Percentiles rank a stretch among this genome's conserved stretches.
These are phyloP conservation scores for Numenius phaeopus DNA, from an alignment of 2,797 vertebrate species.

Conservation along the genomic window DNA sequence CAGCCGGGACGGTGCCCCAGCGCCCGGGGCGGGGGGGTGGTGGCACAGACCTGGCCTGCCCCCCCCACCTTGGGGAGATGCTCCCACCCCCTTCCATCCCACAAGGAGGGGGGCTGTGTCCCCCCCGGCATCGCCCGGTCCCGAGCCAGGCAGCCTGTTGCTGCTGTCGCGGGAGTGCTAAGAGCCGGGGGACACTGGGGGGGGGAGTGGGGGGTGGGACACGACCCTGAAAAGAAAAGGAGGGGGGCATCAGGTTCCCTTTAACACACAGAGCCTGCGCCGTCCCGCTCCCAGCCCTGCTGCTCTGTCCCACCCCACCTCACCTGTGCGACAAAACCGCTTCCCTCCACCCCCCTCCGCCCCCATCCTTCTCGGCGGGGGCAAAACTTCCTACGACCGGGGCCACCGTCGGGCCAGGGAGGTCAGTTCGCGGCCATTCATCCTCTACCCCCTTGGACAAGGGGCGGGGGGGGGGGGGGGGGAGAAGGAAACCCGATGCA, in stretches of 20 bases:
- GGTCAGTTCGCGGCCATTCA: not conserved
- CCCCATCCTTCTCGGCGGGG: not conserved
- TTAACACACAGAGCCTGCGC: not conserved
- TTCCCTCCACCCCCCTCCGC: too few relatives aligned
- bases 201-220: too few relatives aligned
- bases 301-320: not conserved
- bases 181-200: not conserved
- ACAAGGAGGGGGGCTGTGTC: not conserved
- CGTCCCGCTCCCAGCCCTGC: not conserved
- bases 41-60: not conserved
- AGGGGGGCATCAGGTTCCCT: not conserved
- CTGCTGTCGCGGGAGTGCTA: not conserved
- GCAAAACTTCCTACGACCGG: not conserved
- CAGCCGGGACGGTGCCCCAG: not conserved
- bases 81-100: not conserved
- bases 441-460: too few relatives aligned
- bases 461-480: too few relatives aligned
- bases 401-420: not conserved
- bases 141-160: conserved; percentile 13
- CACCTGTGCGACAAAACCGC: not conserved
- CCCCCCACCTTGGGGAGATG: not conserved
- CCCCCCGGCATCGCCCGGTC: not conserved
- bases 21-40: too few relatives aligned
- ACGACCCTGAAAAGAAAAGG: too few relatives aligned
- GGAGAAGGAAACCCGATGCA: not conserved